phyloP scores from a whole-genome alignment of 2,113 vertebrate species.

The Empidonax alnorum region DNA sequence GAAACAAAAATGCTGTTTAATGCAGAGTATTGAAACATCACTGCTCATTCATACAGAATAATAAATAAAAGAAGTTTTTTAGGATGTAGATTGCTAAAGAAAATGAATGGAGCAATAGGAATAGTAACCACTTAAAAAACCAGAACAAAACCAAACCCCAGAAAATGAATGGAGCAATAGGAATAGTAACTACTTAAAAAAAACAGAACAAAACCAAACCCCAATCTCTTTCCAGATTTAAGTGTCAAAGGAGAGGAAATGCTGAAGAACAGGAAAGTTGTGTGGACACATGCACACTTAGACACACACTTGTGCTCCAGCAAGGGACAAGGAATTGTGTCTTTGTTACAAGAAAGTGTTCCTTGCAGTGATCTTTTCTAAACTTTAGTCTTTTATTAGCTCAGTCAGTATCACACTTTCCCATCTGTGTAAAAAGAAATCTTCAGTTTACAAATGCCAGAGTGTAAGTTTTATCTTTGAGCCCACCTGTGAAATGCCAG shows the following conservation, averaged over 20 bases:
- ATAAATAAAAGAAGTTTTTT: neutral
- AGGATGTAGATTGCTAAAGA: neutral
- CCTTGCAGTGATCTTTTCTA: neutral
- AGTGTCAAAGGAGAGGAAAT: neutral
- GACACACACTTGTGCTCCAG: neutral
- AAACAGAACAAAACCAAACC: neutral
- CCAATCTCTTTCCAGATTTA: neutral
- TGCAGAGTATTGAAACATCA: neutral
- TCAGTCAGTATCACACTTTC: conserved; percentile 11
- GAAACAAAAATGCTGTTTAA: neutral
- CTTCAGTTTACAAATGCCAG: neutral
- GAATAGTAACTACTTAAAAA: neutral
- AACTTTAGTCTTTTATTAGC: conserved; percentile 14
- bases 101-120: neutral
- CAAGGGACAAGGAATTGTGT: neutral
- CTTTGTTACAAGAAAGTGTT: neutral
- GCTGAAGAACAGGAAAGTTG: neutral
- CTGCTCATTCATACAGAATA: neutral
- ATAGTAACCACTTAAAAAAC: neutral
- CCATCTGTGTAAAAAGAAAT: neutral
- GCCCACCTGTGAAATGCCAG: conserved; percentile 9
- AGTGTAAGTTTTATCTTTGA: conserved; percentile 6
- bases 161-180: neutral
- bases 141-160: neutral
- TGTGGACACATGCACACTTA: neutral